Evolutionary conservation across 2,113 vertebrate species (phyloP), one percentile per base, ranked within the genome.

Genomic region (Gambusia affinis): DNA sequence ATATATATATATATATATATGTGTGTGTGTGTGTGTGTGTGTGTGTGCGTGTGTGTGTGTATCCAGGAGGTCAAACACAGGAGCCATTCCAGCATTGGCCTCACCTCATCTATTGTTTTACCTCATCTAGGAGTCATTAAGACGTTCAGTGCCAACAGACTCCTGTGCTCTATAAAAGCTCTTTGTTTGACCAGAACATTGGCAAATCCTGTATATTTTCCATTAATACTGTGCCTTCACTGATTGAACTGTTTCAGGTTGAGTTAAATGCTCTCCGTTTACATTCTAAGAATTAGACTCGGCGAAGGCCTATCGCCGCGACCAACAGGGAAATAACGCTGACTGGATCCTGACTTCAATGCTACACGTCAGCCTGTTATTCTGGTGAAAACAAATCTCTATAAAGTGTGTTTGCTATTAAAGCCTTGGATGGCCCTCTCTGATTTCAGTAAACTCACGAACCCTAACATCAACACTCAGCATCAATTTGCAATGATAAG

Each of bases 191-290:
- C 75, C 60, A 70, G 42, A 70, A 24, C 44, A 60, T 63, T 88
- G 82, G 86, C 89, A 93, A 92, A 82, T 87, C 66, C 70, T 63
- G 73, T 73, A 84, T 84, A 37, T 87, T 88, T 84, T 85, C 87
- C 85, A 79, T 78, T 78, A 75, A 80, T 73, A 87, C n/a, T 70
- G 44, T 24, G 24, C 51, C 51, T 57, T 10, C 64, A 67, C 30
- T 64, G 76, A 80, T 30, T 57, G 47, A 80, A 60, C 67, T 12
- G 14, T 54, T 57, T 42, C 67, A 54, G 27, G 61, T 37, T 24
- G 11, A 65, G 2, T 77, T 76, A 44, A 77, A 64, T 54, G 22
- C 42, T 35, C 51, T 75, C 44, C 39, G n/a, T 2, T 37, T 67
- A 64, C 44, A 76, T 69, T 71, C 29, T 64, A 12, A 71, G 65